These are phyloP conservation scores for Saguinus midas DNA, from an alignment of 2,113 vertebrate species.

Conservation along the genomic window DNA sequence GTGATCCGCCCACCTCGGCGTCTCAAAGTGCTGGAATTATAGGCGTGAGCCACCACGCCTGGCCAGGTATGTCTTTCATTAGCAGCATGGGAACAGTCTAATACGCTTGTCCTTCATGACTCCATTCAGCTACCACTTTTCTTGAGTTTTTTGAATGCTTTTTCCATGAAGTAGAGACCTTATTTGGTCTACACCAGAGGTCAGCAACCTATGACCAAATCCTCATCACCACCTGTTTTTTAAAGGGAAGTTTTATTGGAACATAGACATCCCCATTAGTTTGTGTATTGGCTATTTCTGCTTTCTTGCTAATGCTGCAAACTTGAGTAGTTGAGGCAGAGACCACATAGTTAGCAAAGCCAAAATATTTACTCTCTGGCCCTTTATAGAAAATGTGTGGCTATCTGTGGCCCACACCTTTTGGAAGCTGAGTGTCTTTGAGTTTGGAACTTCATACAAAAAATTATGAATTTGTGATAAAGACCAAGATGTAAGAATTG, in stretches of 20 bases:
- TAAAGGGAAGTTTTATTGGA: not conserved
- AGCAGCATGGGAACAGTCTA: too few relatives aligned
- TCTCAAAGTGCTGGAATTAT: too few relatives aligned
- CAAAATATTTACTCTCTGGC: not conserved
- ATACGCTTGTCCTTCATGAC: not conserved
- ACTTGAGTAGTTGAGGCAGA: not conserved
- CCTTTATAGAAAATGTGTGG: not conserved
- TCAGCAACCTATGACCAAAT: not conserved
- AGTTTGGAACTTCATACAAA: not conserved
- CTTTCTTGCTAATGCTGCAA: not conserved
- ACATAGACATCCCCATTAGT: not conserved
- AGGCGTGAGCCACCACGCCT: too few relatives aligned
- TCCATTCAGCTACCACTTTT: not conserved
- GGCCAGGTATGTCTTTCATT: too few relatives aligned
- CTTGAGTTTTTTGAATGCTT: not conserved
- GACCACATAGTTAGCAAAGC: not conserved
- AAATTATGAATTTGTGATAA: not conserved
- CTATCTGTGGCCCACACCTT: not conserved
- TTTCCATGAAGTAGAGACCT: not conserved
- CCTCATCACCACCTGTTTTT: not conserved
- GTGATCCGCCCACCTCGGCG: too few relatives aligned
- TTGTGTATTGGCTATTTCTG: not conserved
- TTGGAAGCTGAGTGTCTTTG: not conserved
- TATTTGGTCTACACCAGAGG: not conserved
- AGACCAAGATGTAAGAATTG: not conserved